These are phyloP conservation scores for Ursus arctos DNA, from an alignment of 2,113 vertebrate genomes.

Conservation along the genomic window DNA sequence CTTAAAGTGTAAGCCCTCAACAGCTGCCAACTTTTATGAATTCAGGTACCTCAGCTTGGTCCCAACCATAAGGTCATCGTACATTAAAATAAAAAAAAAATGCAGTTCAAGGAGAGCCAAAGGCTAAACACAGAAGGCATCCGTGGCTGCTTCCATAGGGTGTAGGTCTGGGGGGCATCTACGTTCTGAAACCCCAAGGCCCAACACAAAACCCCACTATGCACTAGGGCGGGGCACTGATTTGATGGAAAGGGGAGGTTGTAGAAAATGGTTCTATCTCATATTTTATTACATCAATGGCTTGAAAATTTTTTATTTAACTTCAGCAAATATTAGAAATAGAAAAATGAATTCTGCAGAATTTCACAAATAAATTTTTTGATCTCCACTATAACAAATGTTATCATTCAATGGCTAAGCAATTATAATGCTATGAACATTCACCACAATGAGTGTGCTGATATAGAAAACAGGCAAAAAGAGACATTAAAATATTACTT, in stretches of 20 bases:
- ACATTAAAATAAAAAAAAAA: background rate
- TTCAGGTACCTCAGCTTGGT: accelerated
- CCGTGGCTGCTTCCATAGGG: background rate
- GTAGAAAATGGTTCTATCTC: conserved; percentile 66
- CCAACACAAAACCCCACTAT: accelerated
- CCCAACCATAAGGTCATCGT: accelerated
- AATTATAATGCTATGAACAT: conserved; percentile 89
- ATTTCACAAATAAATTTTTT: conserved; percentile 88
- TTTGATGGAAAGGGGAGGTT: background rate
- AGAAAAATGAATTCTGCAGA: conserved; percentile 91
- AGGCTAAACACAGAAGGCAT: background rate
- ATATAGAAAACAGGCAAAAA: conserved; percentile 88
- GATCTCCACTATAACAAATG: conserved; percentile 88
- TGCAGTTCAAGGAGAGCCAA: background rate
- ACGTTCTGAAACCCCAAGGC: accelerated
- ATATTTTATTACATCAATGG: conserved; percentile 88
- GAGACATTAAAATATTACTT: conserved; percentile 89
- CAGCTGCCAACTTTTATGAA: accelerated
- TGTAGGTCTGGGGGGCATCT: accelerated
- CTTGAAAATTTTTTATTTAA: conserved; percentile 91
- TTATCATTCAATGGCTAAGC: conserved; percentile 89
- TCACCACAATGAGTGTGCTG: conserved; percentile 88
- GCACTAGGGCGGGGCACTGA: accelerated
- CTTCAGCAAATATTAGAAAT: conserved; percentile 90
- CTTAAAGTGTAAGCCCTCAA: background rate